phyloP scores from a whole-genome alignment of 2,888 invertebrate species.

The Aplocera efformata region DNA sequence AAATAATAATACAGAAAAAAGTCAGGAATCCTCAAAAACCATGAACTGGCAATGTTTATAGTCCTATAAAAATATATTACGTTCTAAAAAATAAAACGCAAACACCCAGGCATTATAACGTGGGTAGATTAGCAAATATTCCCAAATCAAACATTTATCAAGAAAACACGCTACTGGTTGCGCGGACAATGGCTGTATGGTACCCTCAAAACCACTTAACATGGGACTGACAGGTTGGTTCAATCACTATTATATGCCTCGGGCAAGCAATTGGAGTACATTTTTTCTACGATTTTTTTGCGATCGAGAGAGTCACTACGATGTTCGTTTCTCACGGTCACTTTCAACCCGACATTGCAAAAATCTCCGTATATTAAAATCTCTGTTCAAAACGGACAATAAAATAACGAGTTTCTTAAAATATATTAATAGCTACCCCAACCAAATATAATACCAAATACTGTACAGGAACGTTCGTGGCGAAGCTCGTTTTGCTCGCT shows the following conservation, averaged over 20 bases:
- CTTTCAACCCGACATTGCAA: conserved; percentile 40
- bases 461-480: no score
- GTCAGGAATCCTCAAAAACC: not conserved
- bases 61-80: conserved; percentile 51
- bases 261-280: conserved; percentile 67
- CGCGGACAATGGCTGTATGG: conserved; percentile 65
- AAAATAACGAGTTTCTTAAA: no score
- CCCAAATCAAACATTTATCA: conserved; percentile 73
- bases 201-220: conserved; percentile 78
- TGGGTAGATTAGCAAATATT: conserved; percentile 67
- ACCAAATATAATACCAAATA: no score
- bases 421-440: no score
- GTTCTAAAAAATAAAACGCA: conserved; percentile 51
- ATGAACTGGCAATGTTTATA: conserved; percentile 5
- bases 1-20: not conserved
- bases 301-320: conserved; percentile 54
- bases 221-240: conserved; percentile 80
- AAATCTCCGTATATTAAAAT: conserved; percentile 22
- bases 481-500: no score
- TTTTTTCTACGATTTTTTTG: conserved; percentile 61
- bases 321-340: conserved; percentile 65
- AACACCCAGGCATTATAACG: conserved; percentile 53
- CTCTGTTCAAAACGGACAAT: not conserved
- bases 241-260: conserved; percentile 75
- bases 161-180: conserved; percentile 77